Base-by-base conservation (phyloP, 2,797 vertebrate genomes). In the Tolypeutes matacus region DNA sequence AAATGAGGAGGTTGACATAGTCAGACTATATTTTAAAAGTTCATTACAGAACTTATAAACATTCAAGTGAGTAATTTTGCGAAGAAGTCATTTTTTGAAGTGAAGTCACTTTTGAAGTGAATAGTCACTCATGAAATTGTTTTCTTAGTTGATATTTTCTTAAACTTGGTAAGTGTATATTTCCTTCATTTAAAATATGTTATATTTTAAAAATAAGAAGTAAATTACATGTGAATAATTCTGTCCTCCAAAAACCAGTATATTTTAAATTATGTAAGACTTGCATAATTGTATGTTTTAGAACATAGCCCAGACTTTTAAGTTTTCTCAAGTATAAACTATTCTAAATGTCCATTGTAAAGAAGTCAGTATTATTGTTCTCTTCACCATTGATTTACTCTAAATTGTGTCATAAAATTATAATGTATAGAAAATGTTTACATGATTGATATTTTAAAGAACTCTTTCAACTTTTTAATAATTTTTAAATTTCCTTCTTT, bases 171-270 rank as follows among this genome's bases (percentile, higher is more conserved):
- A 91, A 80, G 51, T 93, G 1, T 76, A 3, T 84, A 75, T 93
- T 91, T 92, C 56, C 87, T 65, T 90, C 20, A 86, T 65, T 89
- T 91, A 65, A 78, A 77, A 95, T 51, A 51, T 67, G 67, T 72
- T 72, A 23, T 86, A 58, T 95, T 53, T 86, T 73, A 96, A 58
- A 69, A 96, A 56, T 72, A 67, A 87, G 60, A 95, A 95, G 46
- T 29, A 84, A 89, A 80, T 85, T 75, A 64, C 49, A n/a, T 25
- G 20, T 36, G 60, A 93, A 86, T 82, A 72, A 75, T 87, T 92
- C 80, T 93, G 36, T 65, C 39, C 42, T 94, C 12, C 65, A 84
- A 67, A 78, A 81, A 76, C 36, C 36, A 25, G 11, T 39, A 25
- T 9, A 65, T 62, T 87, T 94, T 84, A 42, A 83, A 53, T 73